Evolutionary conservation across 2,113 vertebrate genomes (phyloP).

Genomic region (Equus przewalskii): DNA sequence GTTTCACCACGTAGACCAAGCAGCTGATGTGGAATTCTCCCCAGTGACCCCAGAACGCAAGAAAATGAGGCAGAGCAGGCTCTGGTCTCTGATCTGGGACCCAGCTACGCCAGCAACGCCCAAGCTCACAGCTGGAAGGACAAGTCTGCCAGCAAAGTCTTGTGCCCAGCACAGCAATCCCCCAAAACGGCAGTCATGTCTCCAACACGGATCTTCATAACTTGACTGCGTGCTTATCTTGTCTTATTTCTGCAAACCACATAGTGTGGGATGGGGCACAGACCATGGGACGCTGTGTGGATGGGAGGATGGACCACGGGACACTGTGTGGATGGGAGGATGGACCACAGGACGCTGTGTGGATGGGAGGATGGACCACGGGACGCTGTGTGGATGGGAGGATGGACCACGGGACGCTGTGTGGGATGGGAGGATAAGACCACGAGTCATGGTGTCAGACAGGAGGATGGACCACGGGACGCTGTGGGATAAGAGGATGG

Average conservation of each 20-base stretch:
- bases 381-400: too few species aligned
- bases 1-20: too few species aligned
- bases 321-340: too few species aligned
- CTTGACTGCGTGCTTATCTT: too few species aligned
- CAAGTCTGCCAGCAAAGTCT: neutral
- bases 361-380: too few species aligned
- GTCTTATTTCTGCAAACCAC: neutral
- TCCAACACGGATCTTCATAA: neutral
- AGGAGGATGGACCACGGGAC: too few species aligned
- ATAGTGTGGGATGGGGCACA: neutral
- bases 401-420: too few species aligned
- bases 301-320: too few species aligned
- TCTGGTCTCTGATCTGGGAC: neutral
- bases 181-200: neutral
- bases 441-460: too few species aligned
- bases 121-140: neutral
- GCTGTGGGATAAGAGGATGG: neutral
- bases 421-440: neutral
- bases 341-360: too few species aligned
- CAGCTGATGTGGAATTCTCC: neutral
- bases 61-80: neutral
- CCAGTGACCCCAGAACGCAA: neutral
- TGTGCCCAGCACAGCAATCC: neutral
- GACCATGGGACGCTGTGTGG: neutral
- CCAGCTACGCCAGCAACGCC: neutral